These are phyloP conservation scores for Parascotia fuliginaria DNA, from an alignment of 2,888 invertebrate genomes.

Conservation along the genomic window DNA sequence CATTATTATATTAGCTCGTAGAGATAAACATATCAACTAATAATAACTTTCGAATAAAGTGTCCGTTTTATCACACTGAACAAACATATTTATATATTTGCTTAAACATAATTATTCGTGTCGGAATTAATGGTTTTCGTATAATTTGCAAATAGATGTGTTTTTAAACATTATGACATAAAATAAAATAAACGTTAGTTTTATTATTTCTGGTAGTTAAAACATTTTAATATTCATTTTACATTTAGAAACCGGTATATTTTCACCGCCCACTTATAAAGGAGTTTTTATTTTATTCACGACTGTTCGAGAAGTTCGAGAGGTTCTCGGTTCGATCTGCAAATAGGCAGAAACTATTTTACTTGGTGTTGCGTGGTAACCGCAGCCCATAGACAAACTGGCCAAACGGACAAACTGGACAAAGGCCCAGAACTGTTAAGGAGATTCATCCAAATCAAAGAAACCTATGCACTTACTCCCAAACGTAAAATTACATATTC, in stretches of 20 bases:
- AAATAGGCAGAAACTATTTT: too few species aligned
- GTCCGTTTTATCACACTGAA: slow-evolving; percentile 5
- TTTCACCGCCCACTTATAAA: background rate
- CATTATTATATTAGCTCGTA: background rate
- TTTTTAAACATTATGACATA: slow-evolving; percentile 4
- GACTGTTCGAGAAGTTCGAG: too few species aligned
- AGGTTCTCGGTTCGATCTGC: too few species aligned
- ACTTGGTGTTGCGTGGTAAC: too few species aligned
- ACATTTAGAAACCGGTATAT: too few species aligned
- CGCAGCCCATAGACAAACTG: too few species aligned
- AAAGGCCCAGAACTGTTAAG: too few species aligned
- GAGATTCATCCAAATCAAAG: too few species aligned
- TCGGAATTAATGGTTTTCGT: background rate
- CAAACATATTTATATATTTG: slow-evolving; percentile 13
- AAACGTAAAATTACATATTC: too few species aligned
- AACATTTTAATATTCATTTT: background rate
- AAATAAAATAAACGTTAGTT: background rate
- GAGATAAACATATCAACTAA: slow-evolving; percentile 16
- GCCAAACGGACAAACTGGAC: too few species aligned
- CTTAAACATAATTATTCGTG: background rate
- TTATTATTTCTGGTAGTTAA: slow-evolving; percentile 3
- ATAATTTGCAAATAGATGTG: slow-evolving; percentile 3
- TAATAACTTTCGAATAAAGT: slow-evolving; percentile 26
- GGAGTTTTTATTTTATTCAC: background rate
- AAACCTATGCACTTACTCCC: too few species aligned